phyloP scores from a whole-genome alignment of 30 jellyfish, hydroid and myxozoan species.

The Nemopilema nomurai region DNA sequence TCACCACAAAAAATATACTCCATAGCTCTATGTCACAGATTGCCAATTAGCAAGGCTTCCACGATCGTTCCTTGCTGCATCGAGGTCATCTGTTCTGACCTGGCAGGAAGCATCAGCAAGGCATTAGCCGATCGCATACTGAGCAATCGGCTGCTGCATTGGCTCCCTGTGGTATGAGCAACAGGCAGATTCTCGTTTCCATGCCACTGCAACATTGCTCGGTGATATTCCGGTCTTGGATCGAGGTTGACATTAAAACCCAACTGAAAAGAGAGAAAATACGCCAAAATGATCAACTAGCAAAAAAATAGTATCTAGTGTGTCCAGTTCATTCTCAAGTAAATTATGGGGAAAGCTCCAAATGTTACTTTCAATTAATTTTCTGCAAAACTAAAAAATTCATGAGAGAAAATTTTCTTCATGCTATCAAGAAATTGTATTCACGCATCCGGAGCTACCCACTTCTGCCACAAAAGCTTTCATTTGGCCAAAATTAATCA shows the following conservation, averaged over 20 bases:
- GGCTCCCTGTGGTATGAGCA: constrained; percentile 96
- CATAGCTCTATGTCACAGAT: neutral
- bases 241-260: constrained; percentile 81
- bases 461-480: no score
- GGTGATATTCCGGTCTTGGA: constrained; percentile 96
- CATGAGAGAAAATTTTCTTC: no score
- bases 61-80: constrained; percentile 58
- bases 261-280: constrained; percentile 46
- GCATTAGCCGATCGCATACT: constrained; percentile 97
- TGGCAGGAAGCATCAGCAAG: constrained; percentile 77
- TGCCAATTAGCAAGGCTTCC: constrained; percentile 57
- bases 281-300: no score
- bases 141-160: constrained; percentile 96
- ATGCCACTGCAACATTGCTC: constrained; percentile 81
- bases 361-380: no score
- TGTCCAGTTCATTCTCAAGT: no score
- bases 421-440: no score
- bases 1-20: neutral
- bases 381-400: no score
- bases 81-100: constrained; percentile 27
- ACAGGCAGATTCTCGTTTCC: constrained; percentile 79
- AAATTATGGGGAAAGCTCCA: no score
- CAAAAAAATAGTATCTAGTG: no score
- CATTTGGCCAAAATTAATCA: no score
- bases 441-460: no score